phyloP scores from a whole-genome alignment of 1,140 invertebrate genomes.

The Drosophila pseudoobscura region DNA sequence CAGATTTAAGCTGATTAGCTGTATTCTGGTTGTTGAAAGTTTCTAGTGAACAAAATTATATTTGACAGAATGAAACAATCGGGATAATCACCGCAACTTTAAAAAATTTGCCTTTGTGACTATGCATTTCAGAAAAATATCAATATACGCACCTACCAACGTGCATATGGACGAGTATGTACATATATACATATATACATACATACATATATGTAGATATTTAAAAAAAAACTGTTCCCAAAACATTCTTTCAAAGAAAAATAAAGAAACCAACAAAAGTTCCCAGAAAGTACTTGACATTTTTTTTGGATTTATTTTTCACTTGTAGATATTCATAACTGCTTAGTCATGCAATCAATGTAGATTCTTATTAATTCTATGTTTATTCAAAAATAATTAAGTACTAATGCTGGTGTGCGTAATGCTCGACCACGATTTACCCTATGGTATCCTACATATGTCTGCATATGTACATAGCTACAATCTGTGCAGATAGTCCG shows the following conservation, averaged over 20 bases:
- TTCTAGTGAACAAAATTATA: too few relatives aligned
- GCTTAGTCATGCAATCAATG: conserved; percentile 42
- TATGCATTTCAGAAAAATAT: background rate
- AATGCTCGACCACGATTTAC: conserved; percentile 7
- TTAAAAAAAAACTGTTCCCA: conserved; percentile 3
- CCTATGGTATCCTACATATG: background rate
- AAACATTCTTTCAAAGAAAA: conserved; percentile 17
- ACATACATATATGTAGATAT: background rate
- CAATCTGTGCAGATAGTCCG: too few relatives aligned
- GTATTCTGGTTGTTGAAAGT: too few relatives aligned
- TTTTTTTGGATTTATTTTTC: conserved; percentile 21
- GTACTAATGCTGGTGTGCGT: conserved; percentile 1
- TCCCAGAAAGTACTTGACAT: conserved; percentile 17
- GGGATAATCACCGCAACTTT: too few relatives aligned
- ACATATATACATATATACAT: conserved; percentile 8
- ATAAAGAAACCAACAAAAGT: conserved; percentile 11
- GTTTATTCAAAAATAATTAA: conserved; percentile 22
- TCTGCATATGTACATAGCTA: background rate
- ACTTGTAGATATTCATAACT: conserved; percentile 22
- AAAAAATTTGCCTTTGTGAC: too few relatives aligned
- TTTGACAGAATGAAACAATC: too few relatives aligned
- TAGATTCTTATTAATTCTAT: conserved; percentile 39
- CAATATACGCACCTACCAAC: conserved; percentile 4
- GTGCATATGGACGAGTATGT: conserved; percentile 15
- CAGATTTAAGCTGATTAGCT: too few relatives aligned